phyloP scores from a whole-genome alignment of 2,797 vertebrate genomes.

The Gouania willdenowi region DNA sequence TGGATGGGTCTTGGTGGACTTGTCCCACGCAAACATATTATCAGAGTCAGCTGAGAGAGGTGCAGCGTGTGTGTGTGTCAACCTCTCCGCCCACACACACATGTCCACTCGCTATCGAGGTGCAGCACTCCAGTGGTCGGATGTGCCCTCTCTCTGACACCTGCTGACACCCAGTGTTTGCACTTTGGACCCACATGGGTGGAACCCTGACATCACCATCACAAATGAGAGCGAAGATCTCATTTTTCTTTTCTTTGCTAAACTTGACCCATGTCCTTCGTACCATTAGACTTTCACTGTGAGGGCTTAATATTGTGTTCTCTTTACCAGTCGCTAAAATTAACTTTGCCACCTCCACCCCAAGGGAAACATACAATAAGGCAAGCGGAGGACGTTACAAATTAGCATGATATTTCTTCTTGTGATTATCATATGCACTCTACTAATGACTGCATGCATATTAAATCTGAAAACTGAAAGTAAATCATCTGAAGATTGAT shows the following conservation, averaged over 20 bases:
- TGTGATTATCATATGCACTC: conserved; percentile 11
- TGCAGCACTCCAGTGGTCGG: conserved; percentile 20
- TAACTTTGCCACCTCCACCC: conserved; percentile 36
- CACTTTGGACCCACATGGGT: conserved; percentile 47
- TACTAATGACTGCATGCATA: no score
- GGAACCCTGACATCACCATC: conserved; percentile 57
- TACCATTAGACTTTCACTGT: conserved; percentile 37
- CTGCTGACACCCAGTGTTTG: conserved; percentile 47
- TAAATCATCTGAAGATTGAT: no score
- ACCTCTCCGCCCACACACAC: conserved; percentile 46
- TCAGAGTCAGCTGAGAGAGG: conserved; percentile 73
- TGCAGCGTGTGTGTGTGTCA: conserved; percentile 52
- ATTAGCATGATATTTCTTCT: conserved; percentile 31
- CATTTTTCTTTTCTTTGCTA: conserved; percentile 29
- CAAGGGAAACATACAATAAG: conserved; percentile 39
- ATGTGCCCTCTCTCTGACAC: conserved; percentile 29
- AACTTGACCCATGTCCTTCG: conserved; percentile 58
- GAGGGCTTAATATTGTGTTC: conserved; percentile 50
- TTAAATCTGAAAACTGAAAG: no score
- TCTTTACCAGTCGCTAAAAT: conserved; percentile 57
- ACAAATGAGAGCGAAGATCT: conserved; percentile 32
- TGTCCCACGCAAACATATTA: conserved; percentile 78
- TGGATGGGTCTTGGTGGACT: conserved; percentile 82
- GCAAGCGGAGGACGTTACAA: conserved; percentile 30
- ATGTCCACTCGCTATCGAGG: conserved; percentile 22